Conservation (phyloP, 2,888 invertebrate genomes). For the Drosophila pseudotakahashii region DNA sequence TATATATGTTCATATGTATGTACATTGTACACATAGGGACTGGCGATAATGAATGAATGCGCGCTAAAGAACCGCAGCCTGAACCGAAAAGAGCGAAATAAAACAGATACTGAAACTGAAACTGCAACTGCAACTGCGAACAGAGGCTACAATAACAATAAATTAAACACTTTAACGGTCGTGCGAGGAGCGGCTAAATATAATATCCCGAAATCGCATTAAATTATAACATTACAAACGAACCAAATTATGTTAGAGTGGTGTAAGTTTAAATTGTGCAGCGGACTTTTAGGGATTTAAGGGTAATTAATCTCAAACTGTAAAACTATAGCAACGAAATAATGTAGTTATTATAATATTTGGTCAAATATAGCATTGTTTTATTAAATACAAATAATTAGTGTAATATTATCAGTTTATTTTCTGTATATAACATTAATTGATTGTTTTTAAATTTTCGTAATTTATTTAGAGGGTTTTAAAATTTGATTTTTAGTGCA, state of each 20-base stretch:
- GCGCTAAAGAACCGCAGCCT: slow-evolving; percentile 75
- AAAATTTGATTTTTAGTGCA: too few species aligned
- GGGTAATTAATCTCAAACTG: neutral
- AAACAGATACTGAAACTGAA: slow-evolving; percentile 64
- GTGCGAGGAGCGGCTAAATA: slow-evolving; percentile 53
- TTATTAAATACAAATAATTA: neutral
- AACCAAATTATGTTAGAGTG: slow-evolving; percentile 15
- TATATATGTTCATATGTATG: slow-evolving; percentile 14
- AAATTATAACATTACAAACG: slow-evolving; percentile 36
- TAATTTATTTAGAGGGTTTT: too few species aligned
- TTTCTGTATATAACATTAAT: too few species aligned
- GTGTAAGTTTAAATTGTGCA: neutral
- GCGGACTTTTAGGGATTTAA: slow-evolving; percentile 17
- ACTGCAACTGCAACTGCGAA: slow-evolving; percentile 52
- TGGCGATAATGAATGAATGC: slow-evolving; percentile 73
- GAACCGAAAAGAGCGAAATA: slow-evolving; percentile 55
- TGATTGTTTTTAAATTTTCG: too few species aligned
- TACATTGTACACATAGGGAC: slow-evolving; percentile 28
- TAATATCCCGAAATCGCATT: slow-evolving; percentile 37
- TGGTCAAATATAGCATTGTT: neutral
- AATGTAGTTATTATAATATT: too few species aligned
- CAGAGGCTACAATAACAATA: slow-evolving; percentile 55
- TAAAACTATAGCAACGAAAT: too few species aligned
- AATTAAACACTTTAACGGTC: slow-evolving; percentile 78
- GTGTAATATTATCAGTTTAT: too few species aligned